Evolutionary conservation across 2,888 invertebrate species (phyloP).

Genomic region (Parnassius orleans): DNA sequence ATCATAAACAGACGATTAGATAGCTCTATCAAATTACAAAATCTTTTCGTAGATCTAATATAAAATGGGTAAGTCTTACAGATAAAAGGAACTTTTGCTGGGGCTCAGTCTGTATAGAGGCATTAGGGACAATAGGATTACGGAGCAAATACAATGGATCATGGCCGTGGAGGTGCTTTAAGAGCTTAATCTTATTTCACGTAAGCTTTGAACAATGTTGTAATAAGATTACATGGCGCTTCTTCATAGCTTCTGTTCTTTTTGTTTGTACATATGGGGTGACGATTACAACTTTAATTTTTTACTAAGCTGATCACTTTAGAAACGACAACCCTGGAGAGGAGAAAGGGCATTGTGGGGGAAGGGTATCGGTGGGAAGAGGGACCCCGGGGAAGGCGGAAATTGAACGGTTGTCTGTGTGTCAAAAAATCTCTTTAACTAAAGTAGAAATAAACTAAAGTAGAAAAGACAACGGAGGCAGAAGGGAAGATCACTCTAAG

Average conservation of each 20-base stretch:
- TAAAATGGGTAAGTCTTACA: conserved; percentile 34
- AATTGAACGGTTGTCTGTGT: too few relatives aligned
- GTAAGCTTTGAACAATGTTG: conserved; percentile 47
- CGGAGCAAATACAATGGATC: conserved; percentile 55
- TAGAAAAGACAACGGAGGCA: too few relatives aligned
- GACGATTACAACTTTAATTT: not conserved
- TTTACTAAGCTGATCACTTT: too few relatives aligned
- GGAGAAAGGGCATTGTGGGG: too few relatives aligned
- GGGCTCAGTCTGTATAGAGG: conserved; percentile 43
- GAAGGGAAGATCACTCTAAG: too few relatives aligned
- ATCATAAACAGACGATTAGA: conserved; percentile 37
- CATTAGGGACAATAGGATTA: conserved; percentile 64
- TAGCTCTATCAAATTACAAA: conserved; percentile 47
- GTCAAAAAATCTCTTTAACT: too few relatives aligned
- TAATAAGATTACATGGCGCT: conserved; percentile 66
- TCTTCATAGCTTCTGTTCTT: conserved; percentile 30
- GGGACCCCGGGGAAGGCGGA: too few relatives aligned
- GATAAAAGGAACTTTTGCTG: conserved; percentile 43
- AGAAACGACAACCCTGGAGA: too few relatives aligned
- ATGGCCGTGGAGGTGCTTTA: conserved; percentile 45
- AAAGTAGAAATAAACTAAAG: too few relatives aligned
- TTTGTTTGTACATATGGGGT: conserved; percentile 31
- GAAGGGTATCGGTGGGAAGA: too few relatives aligned
- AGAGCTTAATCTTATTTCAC: conserved; percentile 65
- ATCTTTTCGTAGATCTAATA: conserved; percentile 34